Evolutionary conservation across 1,140 invertebrate genomes (phyloP).

Genomic region (Planococcus citri): DNA sequence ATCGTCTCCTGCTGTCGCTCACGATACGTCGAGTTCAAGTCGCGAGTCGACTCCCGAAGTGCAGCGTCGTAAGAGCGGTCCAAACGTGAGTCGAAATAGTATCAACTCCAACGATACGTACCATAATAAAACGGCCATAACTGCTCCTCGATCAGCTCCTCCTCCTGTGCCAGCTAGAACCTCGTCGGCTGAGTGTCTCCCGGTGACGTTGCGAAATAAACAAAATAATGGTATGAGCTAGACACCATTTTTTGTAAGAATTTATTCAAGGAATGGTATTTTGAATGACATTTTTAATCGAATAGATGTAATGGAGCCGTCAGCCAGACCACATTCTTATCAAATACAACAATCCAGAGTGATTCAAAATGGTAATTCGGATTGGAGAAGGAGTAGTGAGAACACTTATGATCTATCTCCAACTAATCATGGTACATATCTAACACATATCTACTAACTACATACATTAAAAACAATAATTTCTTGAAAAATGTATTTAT

Average conservation of each 20-base stretch:
- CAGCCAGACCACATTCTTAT: constrained; percentile 9
- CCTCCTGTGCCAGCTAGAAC: constrained; percentile 28
- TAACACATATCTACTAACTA: no score
- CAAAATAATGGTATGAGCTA: constrained; percentile 20
- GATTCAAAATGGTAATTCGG: background rate
- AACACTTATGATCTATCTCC: background rate
- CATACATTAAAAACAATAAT: no score
- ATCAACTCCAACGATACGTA: background rate
- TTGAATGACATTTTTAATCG: background rate
- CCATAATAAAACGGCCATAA: constrained; percentile 22
- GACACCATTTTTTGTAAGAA: background rate
- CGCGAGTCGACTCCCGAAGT: constrained; percentile 39
- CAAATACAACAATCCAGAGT: constrained; percentile 13
- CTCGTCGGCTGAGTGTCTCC: constrained; percentile 22
- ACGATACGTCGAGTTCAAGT: constrained; percentile 33
- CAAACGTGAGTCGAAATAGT: background rate
- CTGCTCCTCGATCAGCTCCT: constrained; percentile 28
- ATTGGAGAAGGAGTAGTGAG: constrained; percentile 9
- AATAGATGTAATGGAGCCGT: background rate
- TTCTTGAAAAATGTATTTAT: no score
- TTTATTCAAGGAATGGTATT: background rate
- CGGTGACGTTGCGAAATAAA: constrained; percentile 19
- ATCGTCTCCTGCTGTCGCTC: constrained; percentile 21
- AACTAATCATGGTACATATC: background rate
- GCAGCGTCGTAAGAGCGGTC: constrained; percentile 29